Evolutionary conservation across 2,797 vertebrate genomes (phyloP).

Genomic region (Serranus cabrilla): DNA sequence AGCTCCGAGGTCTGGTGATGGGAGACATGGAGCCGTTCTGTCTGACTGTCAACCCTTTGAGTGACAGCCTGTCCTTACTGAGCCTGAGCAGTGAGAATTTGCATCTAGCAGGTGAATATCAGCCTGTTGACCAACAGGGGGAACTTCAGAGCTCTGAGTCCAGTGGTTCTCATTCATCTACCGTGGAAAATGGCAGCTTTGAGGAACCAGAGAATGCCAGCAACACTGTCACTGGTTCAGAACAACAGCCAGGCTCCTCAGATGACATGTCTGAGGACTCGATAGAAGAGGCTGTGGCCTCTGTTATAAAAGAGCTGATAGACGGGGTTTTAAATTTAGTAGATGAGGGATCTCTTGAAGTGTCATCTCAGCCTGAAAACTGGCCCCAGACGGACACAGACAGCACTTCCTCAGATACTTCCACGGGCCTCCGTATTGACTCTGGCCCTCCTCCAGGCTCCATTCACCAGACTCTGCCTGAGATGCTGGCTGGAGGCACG

Average conservation of each 20-base stretch:
- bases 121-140: constrained; percentile 90
- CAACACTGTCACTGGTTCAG: constrained; percentile 69
- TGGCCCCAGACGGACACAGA: constrained; percentile 86
- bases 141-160: constrained; percentile 94
- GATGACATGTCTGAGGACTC: constrained; percentile 81
- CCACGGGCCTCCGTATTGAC: constrained; percentile 72
- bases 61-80: constrained; percentile 95
- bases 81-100: constrained; percentile 98
- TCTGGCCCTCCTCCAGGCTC: constrained; percentile 59
- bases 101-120: constrained; percentile 92
- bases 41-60: constrained; percentile 96
- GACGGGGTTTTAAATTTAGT: constrained; percentile 87
- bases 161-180: constrained; percentile 92
- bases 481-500: constrained; percentile 87
- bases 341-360: constrained; percentile 80
- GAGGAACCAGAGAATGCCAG: constrained; percentile 89
- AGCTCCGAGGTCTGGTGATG: constrained; percentile 84
- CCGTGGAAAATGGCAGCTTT: constrained; percentile 92
- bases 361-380: constrained; percentile 75
- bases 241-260: constrained; percentile 55
- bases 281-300: constrained; percentile 89
- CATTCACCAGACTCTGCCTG: constrained; percentile 83
- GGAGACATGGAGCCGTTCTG: constrained; percentile 98
- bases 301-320: constrained; percentile 91
- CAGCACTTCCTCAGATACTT: constrained; percentile 83